phyloP scores from a whole-genome alignment of 2,888 invertebrate genomes.

The Apamea monoglypha region DNA sequence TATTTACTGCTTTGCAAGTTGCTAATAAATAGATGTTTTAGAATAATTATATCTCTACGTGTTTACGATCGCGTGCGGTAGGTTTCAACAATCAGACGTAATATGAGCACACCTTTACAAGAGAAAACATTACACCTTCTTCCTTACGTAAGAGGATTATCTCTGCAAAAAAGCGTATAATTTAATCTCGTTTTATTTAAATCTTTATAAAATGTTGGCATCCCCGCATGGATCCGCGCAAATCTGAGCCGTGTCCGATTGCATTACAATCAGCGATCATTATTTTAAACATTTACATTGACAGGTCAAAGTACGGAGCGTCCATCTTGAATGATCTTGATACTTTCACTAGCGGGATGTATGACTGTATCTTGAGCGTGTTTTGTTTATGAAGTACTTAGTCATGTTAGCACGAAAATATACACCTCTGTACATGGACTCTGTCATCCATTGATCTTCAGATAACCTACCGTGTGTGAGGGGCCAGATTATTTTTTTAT shows the following conservation, averaged over 20 bases:
- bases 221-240: constrained; percentile 60
- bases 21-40: constrained; percentile 1
- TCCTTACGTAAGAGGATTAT: constrained; percentile 45
- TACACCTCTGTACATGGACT: background rate
- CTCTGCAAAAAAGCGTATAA: constrained; percentile 36
- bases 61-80: background rate
- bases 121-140: constrained; percentile 28
- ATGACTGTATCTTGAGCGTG: background rate
- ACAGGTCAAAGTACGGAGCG: constrained; percentile 71
- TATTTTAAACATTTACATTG: constrained; percentile 76
- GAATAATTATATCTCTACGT: too few relatives aligned
- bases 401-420: background rate
- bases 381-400: constrained; percentile 36
- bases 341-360: constrained; percentile 57
- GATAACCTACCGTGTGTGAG: background rate
- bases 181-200: constrained; percentile 42
- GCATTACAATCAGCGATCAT: constrained; percentile 79
- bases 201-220: constrained; percentile 69
- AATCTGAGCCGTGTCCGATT: constrained; percentile 77
- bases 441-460: background rate
- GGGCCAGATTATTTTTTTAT: background rate
- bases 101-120: constrained; percentile 13
- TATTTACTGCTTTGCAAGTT: background rate
- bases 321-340: constrained; percentile 51
- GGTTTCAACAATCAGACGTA: background rate